Evolutionary conservation across 2,797 vertebrate species (phyloP).

Genomic region (Xerus rutilus): DNA sequence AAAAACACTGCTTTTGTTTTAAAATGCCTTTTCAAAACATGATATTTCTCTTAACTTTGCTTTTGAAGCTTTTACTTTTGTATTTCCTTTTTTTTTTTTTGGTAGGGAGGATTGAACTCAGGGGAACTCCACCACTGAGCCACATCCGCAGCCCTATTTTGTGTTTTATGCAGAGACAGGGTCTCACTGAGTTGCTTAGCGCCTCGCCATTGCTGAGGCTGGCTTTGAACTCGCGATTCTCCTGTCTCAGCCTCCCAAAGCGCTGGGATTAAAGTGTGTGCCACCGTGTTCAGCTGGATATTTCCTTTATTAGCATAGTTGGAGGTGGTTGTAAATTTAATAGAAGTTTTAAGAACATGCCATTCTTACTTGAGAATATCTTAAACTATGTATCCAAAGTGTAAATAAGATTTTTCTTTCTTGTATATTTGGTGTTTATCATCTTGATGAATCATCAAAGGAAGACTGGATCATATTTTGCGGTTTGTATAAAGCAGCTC

Average conservation of each 20-base stretch:
- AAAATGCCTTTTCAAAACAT: constrained; percentile 56
- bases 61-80: constrained; percentile 40
- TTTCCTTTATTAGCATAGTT: constrained; percentile 14
- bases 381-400: constrained; percentile 18
- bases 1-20: constrained; percentile 35
- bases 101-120: no score
- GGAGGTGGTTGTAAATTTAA: constrained; percentile 52
- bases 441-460: not conserved
- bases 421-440: not conserved
- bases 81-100: constrained; percentile 43
- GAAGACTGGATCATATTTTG: not conserved
- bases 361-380: not conserved
- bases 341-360: constrained; percentile 18
- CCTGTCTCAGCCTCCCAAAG: no score
- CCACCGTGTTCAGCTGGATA: no score
- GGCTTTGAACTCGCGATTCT: no score
- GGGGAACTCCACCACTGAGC: no score
- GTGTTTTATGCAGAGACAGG: no score
- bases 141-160: no score
- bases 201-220: no score
- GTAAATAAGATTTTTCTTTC: constrained; percentile 25
- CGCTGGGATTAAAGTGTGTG: no score
- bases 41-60: not conserved
- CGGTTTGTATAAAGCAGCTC: not conserved
- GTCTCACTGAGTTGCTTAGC: no score